A percentile compares a stretch with the other conserved stretches of the same genome.
These are phyloP conservation scores for Aspidoscelis tigris DNA, from an alignment of 2,113 vertebrate genomes.

Conservation along the genomic window DNA sequence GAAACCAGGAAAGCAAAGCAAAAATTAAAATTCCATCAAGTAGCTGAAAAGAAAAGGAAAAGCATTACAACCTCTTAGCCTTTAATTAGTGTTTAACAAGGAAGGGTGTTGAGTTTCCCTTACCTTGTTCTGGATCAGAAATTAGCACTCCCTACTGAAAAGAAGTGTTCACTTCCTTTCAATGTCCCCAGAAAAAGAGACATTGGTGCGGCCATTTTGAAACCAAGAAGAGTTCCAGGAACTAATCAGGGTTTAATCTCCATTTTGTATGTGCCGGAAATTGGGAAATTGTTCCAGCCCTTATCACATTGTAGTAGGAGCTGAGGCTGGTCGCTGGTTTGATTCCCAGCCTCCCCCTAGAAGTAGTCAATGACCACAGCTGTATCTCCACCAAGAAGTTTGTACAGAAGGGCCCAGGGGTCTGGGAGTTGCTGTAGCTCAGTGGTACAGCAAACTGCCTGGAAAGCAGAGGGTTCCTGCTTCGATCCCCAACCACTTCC, in stretches of 20 bases:
- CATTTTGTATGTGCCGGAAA: neutral
- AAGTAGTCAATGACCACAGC: neutral
- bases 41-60: neutral
- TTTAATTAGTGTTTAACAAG: neutral
- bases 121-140: neutral
- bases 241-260: neutral
- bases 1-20: neutral
- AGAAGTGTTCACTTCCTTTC: neutral
- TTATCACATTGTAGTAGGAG: too few relatives aligned
- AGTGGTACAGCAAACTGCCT: too few relatives aligned
- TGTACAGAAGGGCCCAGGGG: too few relatives aligned
- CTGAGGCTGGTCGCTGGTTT: neutral
- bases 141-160: neutral
- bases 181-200: neutral
- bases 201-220: neutral
- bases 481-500: too few relatives aligned
- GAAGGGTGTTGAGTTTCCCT: neutral
- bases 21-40: neutral
- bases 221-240: neutral
- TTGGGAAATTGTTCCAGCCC: neutral
- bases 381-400: neutral
- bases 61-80: too few relatives aligned
- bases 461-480: too few relatives aligned
- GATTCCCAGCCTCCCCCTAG: too few relatives aligned
- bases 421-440: too few relatives aligned